These are phyloP conservation scores for Caenorhabditis briggsae DNA, from an alignment of 1,140 invertebrate genomes.

Conservation along the genomic window DNA sequence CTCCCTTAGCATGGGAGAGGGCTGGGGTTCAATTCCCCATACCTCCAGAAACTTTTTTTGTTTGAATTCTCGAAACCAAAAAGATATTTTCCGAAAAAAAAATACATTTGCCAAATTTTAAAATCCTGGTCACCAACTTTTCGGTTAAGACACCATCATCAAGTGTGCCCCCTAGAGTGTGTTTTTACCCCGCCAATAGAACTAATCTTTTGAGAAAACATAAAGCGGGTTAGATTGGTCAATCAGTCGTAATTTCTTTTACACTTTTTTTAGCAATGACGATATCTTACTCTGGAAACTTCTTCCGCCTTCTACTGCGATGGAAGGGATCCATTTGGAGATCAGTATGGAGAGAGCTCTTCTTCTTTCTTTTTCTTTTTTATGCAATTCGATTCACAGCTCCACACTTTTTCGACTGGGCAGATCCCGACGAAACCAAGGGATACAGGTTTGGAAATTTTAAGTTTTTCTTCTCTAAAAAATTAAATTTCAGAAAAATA, in stretches of 20 bases:
- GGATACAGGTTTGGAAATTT: not conserved
- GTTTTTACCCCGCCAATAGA: constrained; percentile 23
- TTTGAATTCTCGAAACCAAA: no score
- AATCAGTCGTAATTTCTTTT: constrained; percentile 17
- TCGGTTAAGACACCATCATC: not conserved
- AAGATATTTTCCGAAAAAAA: no score
- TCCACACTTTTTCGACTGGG: constrained; percentile 19
- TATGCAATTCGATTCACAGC: constrained; percentile 55
- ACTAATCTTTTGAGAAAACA: constrained; percentile 51
- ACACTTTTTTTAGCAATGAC: constrained; percentile 47
- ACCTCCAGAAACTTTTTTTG: constrained; percentile 9
- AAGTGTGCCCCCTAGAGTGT: constrained; percentile 9
- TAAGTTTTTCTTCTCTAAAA: not conserved
- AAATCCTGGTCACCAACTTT: not conserved
- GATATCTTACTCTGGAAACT: constrained; percentile 56
- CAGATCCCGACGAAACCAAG: constrained; percentile 45
- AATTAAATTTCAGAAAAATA: not conserved
- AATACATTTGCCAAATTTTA: no score
- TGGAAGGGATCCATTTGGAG: constrained; percentile 62
- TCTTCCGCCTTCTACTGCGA: constrained; percentile 57
- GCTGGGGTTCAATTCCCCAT: constrained; percentile 57
- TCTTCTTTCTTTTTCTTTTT: constrained; percentile 53
- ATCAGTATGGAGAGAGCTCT: constrained; percentile 58
- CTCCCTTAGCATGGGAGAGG: constrained; percentile 58
- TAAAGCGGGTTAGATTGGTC: constrained; percentile 42